Percentiles rank a stretch among this genome's conserved stretches.
These are phyloP conservation scores for Euglossa dilemma DNA, from an alignment of 1,140 invertebrate species.

Conservation along the genomic window DNA sequence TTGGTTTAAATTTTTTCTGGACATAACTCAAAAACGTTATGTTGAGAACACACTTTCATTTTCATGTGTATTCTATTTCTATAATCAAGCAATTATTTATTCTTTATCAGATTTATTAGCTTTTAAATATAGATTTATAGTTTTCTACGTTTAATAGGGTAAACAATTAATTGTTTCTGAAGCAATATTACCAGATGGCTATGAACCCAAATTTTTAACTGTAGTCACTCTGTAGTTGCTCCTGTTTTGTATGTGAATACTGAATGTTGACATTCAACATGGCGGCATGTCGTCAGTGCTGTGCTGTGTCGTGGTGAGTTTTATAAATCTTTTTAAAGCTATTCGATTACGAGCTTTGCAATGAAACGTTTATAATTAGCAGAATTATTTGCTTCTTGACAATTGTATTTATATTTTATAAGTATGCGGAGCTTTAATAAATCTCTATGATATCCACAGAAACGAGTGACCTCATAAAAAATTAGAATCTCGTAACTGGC, in stretches of 20 bases:
- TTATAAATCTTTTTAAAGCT: slow-evolving; percentile 67
- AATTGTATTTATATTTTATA: slow-evolving; percentile 15
- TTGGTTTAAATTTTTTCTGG: neutral
- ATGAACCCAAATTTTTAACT: slow-evolving; percentile 37
- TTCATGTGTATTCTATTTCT: slow-evolving; percentile 1
- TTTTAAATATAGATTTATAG: slow-evolving; percentile 6
- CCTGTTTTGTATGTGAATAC: slow-evolving; percentile 69
- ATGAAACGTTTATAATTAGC: slow-evolving; percentile 2
- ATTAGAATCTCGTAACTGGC: slow-evolving; percentile 65
- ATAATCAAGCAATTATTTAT: slow-evolving; percentile 19
- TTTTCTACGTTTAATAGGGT: slow-evolving; percentile 11
- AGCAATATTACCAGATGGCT: slow-evolving; percentile 34
- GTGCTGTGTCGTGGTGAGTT: slow-evolving; percentile 94
- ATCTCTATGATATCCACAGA: slow-evolving; percentile 35
- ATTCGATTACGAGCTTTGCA: slow-evolving; percentile 63
- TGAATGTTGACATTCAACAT: slow-evolving; percentile 90
- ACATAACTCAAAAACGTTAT: slow-evolving; percentile 9
- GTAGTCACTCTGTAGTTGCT: slow-evolving; percentile 38
- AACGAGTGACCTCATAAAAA: slow-evolving; percentile 68
- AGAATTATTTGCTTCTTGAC: slow-evolving; percentile 1
- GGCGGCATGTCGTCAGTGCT: slow-evolving; percentile 97
- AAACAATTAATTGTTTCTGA: slow-evolving; percentile 14
- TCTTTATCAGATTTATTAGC: neutral
- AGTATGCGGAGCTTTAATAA: neutral
- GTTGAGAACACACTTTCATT: slow-evolving; percentile 13